A percentile compares a stretch with the other conserved stretches of the same genome.
Evolutionary conservation across 2,888 invertebrate genomes (phyloP).

Genomic region (Neoitamus cyanurus): DNA sequence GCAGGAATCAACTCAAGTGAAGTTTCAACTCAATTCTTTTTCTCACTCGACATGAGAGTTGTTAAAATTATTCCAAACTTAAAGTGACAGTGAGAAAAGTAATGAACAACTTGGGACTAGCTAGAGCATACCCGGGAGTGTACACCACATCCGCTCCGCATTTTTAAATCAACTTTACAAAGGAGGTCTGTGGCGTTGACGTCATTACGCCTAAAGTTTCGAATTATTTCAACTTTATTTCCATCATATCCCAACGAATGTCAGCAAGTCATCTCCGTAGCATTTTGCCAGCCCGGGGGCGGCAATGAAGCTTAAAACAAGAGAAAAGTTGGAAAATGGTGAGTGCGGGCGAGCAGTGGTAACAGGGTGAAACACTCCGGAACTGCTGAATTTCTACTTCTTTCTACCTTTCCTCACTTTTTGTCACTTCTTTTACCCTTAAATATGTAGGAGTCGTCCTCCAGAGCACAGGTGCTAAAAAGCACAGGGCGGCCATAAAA

Average conservation of each 20-base stretch:
- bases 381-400: neutral
- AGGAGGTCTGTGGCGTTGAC: neutral
- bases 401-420: neutral
- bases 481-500: neutral
- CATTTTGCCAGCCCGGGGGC: neutral
- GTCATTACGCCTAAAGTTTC: neutral
- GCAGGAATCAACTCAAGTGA: neutral
- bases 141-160: neutral
- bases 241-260: neutral
- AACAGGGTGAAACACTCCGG: neutral
- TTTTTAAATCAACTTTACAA: neutral
- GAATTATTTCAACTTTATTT: constrained; percentile 20
- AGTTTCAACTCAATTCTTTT: neutral
- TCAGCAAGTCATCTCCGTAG: neutral
- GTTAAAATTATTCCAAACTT: neutral
- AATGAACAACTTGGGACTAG: neutral
- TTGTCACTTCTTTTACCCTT: neutral
- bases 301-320: neutral
- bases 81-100: neutral
- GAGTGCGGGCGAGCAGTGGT: neutral
- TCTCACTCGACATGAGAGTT: neutral
- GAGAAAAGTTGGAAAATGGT: neutral
- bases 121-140: neutral
- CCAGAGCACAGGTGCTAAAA: constrained; percentile 5
- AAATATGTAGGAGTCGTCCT: neutral